Evolutionary conservation across 2,888 invertebrate genomes (phyloP).

Genomic region (Caenorhabditis doughertyi): DNA sequence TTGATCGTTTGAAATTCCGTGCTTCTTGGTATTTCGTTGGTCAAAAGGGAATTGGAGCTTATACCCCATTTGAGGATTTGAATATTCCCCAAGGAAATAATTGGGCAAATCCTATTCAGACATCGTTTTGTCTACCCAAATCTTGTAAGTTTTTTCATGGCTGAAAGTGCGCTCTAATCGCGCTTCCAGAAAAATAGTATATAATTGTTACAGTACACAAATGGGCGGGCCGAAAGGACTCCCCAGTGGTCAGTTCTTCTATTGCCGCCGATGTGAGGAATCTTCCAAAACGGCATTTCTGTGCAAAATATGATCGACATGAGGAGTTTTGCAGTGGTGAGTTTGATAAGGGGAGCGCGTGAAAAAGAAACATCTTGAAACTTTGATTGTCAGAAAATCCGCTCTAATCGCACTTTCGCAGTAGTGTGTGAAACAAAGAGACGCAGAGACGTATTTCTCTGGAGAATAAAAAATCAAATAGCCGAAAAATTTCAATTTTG

Average conservation of each 20-base stretch:
- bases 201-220: constrained; percentile 51
- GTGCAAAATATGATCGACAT: constrained; percentile 84
- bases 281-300: constrained; percentile 83
- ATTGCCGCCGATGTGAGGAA: constrained; percentile 81
- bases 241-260: constrained; percentile 67
- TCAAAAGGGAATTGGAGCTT: constrained; percentile 84
- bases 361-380: no score
- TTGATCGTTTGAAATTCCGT: constrained; percentile 85
- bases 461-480: no score
- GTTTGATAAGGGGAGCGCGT: no score
- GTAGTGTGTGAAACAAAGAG: no score
- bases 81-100: constrained; percentile 76
- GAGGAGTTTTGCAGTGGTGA: constrained; percentile 84
- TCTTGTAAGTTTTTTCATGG: constrained; percentile 48
- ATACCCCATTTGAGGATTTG: constrained; percentile 84
- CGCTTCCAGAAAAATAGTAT: no score
- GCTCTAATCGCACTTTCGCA: no score
- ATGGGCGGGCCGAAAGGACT: constrained; percentile 62
- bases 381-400: no score
- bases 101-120: constrained; percentile 84
- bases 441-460: no score
- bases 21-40: constrained; percentile 84
- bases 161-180: neutral
- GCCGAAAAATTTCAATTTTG: no score
- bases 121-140: constrained; percentile 84